A percentile compares a stretch with the other conserved stretches of the same genome.
Evolutionary conservation across 2,113 vertebrate species (phyloP).

Genomic region (Cercocebus atys): DNA sequence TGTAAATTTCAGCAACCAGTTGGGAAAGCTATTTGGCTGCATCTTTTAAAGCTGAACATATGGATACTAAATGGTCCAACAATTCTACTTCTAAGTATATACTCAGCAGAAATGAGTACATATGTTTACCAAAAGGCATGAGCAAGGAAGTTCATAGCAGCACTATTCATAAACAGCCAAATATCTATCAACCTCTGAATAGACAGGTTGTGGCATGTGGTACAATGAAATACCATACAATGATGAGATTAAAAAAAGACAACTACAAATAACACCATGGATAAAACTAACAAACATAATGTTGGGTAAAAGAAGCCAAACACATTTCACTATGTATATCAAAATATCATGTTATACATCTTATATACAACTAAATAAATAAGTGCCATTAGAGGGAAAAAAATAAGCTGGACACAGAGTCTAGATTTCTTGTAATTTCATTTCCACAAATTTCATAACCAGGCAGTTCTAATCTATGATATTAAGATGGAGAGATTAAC

Average conservation of each 20-base stretch:
- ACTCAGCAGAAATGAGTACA: background rate
- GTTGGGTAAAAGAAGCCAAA: background rate
- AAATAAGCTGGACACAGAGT: background rate
- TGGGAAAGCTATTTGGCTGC: background rate
- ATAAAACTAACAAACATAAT: background rate
- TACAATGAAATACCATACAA: background rate
- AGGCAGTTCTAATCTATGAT: background rate
- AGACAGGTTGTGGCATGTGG: background rate
- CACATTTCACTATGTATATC: background rate
- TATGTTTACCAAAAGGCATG: background rate
- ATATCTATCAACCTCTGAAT: background rate
- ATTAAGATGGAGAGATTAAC: background rate
- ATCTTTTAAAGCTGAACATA: constrained; percentile 38
- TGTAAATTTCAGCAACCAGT: background rate
- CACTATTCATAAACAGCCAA: background rate
- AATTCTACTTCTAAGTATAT: background rate
- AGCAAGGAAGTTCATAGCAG: background rate
- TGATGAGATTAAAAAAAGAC: background rate
- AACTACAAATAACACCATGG: background rate
- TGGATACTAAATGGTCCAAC: background rate
- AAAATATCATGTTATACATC: background rate
- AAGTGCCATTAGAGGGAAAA: background rate
- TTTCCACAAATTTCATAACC: background rate
- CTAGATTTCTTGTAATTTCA: background rate
- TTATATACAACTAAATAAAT: background rate